These are phyloP conservation scores for Larimichthys polyactis DNA, from an alignment of 2,113 vertebrate genomes.

Conservation along the genomic window DNA sequence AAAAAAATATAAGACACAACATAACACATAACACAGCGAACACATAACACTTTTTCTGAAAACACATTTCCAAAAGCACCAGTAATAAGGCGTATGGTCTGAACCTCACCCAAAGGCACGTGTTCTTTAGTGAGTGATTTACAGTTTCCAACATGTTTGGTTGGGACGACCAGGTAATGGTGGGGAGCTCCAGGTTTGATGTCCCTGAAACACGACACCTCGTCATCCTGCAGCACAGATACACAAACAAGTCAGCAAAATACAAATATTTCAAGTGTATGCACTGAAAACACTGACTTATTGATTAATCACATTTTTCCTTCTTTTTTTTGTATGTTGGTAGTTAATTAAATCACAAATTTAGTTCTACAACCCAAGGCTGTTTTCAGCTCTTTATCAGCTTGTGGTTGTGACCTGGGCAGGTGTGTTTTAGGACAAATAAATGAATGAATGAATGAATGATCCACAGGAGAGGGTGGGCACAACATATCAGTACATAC, in stretches of 20 bases:
- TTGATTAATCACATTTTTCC: too few relatives aligned
- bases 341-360: too few relatives aligned
- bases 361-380: not conserved
- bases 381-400: not conserved
- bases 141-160: constrained; percentile 92
- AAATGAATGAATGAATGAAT: too few relatives aligned
- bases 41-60: not conserved
- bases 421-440: not conserved
- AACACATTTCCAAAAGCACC: not conserved
- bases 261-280: not conserved
- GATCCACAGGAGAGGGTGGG: not conserved
- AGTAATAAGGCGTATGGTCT: not conserved
- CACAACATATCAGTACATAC: not conserved
- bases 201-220: constrained; percentile 93
- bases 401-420: not conserved
- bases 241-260: not conserved
- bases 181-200: constrained; percentile 91
- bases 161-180: constrained; percentile 96
- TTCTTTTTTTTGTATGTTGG: too few relatives aligned
- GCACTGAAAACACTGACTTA: not conserved
- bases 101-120: constrained; percentile 86
- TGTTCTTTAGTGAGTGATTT: constrained; percentile 89
- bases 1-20: not conserved
- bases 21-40: not conserved
- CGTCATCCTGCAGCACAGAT: constrained; percentile 85